Evolutionary conservation across 2,797 vertebrate species (phyloP), one percentile per base, ranked within the genome.

Genomic region (Eulemur mongoz): DNA sequence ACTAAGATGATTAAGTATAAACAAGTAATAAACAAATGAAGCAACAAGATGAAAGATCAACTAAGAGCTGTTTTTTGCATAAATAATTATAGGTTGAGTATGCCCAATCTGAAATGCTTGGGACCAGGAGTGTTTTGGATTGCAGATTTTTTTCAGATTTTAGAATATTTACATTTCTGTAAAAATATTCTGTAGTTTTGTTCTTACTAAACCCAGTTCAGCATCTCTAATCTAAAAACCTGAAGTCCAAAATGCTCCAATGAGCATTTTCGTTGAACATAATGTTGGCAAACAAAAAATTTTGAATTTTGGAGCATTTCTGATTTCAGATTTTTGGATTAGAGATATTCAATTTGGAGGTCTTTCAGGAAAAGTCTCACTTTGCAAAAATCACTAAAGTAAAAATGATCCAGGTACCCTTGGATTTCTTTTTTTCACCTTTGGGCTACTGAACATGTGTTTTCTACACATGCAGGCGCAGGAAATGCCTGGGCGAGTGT

Each of bases 401-500:
- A 38, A 57, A 48, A 86, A 38, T 45, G 50, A 14, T n/a, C 14
- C 9, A 2, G 3, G 14, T 27, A 32, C 1, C 1, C 14, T 30
- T 3, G 17, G 10, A 5, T 13, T 25, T 3, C 20, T n/a, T 15
- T 25, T n/a, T 9, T 6, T 50, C 2, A 3, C n/a, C 1, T 3
- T 20, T 22, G 38, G 27, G 35, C 22, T 35, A 7, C 69, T 8
- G 18, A 15, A 18, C 14, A 1, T 22, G 3, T 6, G 5, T 7
- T 5, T 45, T 30, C 40, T 25, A 9, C 83, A 32, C 4, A 0
- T 1, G 9, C 2, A 0, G 35, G 12, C 20, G n/a, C 57, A 18
- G 57, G 17, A 73, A 10, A 63, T 2, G 5, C 10, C 18, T 13
- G 8, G 5, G 9, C 2, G 1, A 4, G 7, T 0, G n/a, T 0